Evolutionary conservation across 2,113 vertebrate genomes (phyloP), one percentile per base, ranked within the genome.

Genomic region (Sterrhoptilus dennistouni): DNA sequence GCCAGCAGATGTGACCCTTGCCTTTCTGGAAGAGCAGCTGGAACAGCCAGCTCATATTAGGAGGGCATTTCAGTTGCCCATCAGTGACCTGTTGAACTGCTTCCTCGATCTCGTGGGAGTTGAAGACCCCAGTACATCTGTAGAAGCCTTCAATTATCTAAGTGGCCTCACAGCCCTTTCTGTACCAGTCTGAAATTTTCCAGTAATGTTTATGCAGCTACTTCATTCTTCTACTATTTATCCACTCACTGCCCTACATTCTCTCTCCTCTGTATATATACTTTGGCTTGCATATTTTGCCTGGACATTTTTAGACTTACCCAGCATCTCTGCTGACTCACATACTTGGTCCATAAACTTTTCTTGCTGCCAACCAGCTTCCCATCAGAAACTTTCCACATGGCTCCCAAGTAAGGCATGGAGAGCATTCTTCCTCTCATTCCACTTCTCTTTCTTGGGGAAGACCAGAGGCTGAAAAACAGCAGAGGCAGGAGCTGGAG

Each of bases 171-270:
- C 42, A 80, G 76, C 38, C 24, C 22, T 77, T 91, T 69, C 71
- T 52, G 66, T 72, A 52, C 54, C 35, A 76, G 38, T 66, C 75
- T 88, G 87, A 95, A 90, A 47, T 70, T 68, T 90, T 95, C 72
- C 90, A 86, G 56, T 56, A 53, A 56, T 88, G 87, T 96, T 96
- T 94, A 78, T 83, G 68, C 42, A 90, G 72, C 56, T 83, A 65
- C 56, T 93, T 90, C 75, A 28, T 83, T 83, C 91, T 91, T 93
- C 56, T 59, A 31, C 82, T 95, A n/a, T 94, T 96, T 91, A 88
- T 68, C 66, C 42, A 90, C 82, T 23, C 29, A 0, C 79, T 93
- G 93, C 85, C 80, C 79, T 90, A 68, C 72, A 68, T 90, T 90
- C 56, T 88, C 38, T 93, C 92, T 80, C 66, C 81, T 80, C 52